Evolutionary conservation across 2,113 vertebrate genomes (phyloP).

Genomic region (Hippopotamus amphibius): DNA sequence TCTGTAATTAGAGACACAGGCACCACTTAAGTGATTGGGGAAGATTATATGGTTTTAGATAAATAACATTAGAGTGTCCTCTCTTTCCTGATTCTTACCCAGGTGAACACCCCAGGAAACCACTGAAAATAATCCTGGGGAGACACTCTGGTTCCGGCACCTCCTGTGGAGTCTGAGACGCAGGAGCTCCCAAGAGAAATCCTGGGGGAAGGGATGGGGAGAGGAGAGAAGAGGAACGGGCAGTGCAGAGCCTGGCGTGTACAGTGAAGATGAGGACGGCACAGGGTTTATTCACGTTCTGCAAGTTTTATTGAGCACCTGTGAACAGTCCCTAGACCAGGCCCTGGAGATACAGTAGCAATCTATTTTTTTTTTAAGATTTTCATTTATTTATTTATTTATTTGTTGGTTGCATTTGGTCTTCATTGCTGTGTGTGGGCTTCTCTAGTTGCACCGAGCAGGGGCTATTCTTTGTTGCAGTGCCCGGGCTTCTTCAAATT

Average conservation of each 20-base stretch:
- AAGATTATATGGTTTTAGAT: constrained; percentile 87
- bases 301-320: background rate
- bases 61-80: constrained; percentile 84
- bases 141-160: constrained; percentile 71
- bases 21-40: constrained; percentile 86
- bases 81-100: constrained; percentile 82
- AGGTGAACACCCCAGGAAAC: constrained; percentile 82
- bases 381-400: too few species aligned
- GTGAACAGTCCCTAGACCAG: background rate
- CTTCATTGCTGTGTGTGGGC: too few species aligned
- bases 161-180: constrained; percentile 37
- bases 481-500: too few species aligned
- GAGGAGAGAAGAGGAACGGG: background rate
- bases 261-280: background rate
- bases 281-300: background rate
- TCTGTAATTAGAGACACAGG: constrained; percentile 84
- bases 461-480: too few species aligned
- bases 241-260: fast-evolving
- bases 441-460: too few species aligned
- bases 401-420: too few species aligned
- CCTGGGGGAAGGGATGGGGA: background rate
- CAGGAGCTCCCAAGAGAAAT: background rate
- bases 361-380: too few species aligned
- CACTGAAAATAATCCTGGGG: constrained; percentile 84
- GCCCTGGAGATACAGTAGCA: background rate